Evolutionary conservation across 2,797 vertebrate genomes (phyloP).

Genomic region (Pteropus rufus): DNA sequence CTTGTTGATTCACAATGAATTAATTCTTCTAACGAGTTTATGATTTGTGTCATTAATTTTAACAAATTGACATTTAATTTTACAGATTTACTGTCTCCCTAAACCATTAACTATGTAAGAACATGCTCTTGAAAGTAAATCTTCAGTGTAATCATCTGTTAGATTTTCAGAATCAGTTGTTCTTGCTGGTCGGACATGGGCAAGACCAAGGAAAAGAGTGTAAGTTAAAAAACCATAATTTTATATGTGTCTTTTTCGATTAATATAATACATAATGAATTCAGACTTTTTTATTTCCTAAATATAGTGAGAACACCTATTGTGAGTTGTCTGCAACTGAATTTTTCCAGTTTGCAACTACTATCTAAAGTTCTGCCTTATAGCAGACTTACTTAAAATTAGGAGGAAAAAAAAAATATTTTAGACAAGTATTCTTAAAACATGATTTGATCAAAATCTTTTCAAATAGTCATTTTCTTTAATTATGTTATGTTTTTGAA

Average conservation of each 20-base stretch:
- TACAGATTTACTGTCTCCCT: neutral
- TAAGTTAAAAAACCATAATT: neutral
- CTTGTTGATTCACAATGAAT: neutral
- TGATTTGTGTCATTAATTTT: neutral
- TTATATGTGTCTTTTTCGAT: neutral
- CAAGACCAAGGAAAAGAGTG: neutral
- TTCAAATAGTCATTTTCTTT: neutral
- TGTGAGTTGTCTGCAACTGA: neutral
- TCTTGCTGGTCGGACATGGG: neutral
- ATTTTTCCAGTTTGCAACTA: neutral
- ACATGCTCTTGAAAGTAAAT: slow-evolving; percentile 29
- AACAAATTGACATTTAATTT: neutral
- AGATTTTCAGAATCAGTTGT: slow-evolving; percentile 39
- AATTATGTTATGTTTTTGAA: neutral
- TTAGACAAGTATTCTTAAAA: neutral
- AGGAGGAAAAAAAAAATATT: neutral
- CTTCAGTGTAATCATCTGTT: neutral
- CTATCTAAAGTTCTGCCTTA: neutral
- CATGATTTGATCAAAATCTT: slow-evolving; percentile 39
- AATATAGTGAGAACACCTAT: neutral
- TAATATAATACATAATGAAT: neutral
- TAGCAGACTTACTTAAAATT: neutral
- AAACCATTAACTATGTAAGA: slow-evolving; percentile 13
- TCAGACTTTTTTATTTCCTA: neutral
- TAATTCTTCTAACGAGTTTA: neutral